Conservation (phyloP, 1,140 invertebrate genomes). For the Ceratosolen fusciceps region DNA sequence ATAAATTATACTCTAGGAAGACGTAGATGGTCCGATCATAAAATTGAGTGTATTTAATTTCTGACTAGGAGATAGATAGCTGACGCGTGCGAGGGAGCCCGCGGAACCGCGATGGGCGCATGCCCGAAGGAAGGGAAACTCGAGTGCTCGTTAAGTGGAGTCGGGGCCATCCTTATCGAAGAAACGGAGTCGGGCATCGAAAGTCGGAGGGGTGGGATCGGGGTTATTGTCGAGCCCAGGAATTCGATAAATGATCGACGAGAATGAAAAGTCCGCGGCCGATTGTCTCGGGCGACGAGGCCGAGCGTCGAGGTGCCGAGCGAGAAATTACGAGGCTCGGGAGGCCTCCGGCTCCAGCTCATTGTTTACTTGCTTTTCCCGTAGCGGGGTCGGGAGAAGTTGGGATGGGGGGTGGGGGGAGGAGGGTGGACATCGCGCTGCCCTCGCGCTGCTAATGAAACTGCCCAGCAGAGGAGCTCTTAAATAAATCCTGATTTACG, state of each 20-base stretch:
- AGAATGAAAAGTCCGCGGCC: too few relatives aligned
- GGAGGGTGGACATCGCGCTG: too few relatives aligned
- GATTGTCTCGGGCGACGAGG: too few relatives aligned
- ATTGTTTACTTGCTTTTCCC: conserved; percentile 35
- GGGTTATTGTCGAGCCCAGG: too few relatives aligned
- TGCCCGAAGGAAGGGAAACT: not conserved
- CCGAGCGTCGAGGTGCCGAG: too few relatives aligned
- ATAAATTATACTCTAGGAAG: conserved; percentile 21
- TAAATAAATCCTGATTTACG: conserved; percentile 40
- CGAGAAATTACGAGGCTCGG: too few relatives aligned
- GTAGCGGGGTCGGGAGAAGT: too few relatives aligned
- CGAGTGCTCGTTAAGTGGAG: not conserved
- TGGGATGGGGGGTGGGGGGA: too few relatives aligned
- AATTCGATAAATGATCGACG: not conserved
- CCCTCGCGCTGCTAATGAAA: conserved; percentile 22
- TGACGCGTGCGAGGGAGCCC: not conserved
- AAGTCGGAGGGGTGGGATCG: too few relatives aligned
- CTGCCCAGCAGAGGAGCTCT: not conserved
- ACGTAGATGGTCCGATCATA: not conserved
- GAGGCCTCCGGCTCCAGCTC: not conserved
- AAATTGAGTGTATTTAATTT: not conserved
- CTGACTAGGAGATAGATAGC: not conserved
- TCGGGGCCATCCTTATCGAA: not conserved
- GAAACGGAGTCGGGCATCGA: too few relatives aligned
- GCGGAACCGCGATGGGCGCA: too few relatives aligned